Percentiles rank a stretch among this genome's conserved stretches.
Evolutionary conservation across 2,113 vertebrate species (phyloP).

Genomic region (Carassius gibelio): DNA sequence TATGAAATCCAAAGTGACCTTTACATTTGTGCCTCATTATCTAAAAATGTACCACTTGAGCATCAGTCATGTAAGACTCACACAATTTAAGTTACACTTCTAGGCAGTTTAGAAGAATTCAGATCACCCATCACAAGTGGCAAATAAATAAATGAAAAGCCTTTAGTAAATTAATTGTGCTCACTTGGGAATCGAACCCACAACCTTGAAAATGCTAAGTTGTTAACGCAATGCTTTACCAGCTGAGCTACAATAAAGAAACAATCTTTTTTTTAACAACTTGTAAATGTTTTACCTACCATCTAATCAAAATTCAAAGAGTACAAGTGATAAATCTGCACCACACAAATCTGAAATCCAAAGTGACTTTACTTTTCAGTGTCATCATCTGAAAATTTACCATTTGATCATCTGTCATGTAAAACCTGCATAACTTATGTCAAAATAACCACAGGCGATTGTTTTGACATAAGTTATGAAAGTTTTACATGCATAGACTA

Average conservation of each 20-base stretch:
- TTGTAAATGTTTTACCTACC: background rate
- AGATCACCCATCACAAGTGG: fast-evolving
- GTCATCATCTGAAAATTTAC: conserved; percentile 29
- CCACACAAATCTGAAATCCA: conserved; percentile 17
- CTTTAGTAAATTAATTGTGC: too few relatives aligned
- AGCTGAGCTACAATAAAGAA: too few relatives aligned
- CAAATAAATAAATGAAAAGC: background rate
- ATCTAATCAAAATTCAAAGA: background rate
- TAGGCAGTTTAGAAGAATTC: background rate
- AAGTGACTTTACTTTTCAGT: conserved; percentile 20
- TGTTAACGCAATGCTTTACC: background rate
- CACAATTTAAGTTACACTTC: background rate
- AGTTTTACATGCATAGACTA: too few relatives aligned
- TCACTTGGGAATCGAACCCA: background rate
- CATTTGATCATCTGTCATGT: conserved; percentile 26
- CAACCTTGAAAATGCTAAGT: background rate
- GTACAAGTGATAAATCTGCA: conserved; percentile 13
- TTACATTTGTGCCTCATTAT: conserved; percentile 4
- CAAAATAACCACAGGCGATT: background rate
- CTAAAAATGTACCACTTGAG: background rate
- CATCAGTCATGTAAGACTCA: background rate
- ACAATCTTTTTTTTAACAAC: background rate
- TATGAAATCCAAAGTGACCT: conserved; percentile 13
- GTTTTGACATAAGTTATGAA: too few relatives aligned
- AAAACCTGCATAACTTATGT: conserved; percentile 12